Conservation (phyloP, 2,888 invertebrate species). For the Perizoma flavofasciatum region DNA sequence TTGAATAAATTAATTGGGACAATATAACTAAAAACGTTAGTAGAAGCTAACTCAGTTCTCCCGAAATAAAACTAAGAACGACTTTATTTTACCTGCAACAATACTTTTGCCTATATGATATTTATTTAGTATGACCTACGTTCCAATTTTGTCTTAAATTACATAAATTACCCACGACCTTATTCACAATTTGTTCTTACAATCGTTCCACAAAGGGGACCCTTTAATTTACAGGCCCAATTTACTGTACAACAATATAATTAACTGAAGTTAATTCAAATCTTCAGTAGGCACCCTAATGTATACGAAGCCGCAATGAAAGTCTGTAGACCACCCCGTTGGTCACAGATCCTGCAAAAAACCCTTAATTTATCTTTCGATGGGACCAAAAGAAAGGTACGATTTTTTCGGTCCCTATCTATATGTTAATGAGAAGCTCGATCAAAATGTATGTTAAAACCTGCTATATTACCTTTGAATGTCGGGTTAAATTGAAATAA, state of each 20-base stretch:
- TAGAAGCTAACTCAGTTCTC: too few species aligned
- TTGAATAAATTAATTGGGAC: too few species aligned
- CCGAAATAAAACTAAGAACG: too few species aligned
- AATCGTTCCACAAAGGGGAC: conserved; percentile 23
- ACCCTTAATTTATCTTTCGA: conserved; percentile 60
- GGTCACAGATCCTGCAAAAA: conserved; percentile 55
- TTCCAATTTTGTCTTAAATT: background rate
- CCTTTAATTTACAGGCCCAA: conserved; percentile 35
- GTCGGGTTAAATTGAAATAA: conserved; percentile 57
- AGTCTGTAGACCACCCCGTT: conserved; percentile 48
- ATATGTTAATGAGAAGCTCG: conserved; percentile 66
- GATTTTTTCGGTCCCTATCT: conserved; percentile 62
- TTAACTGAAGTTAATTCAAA: conserved; percentile 49
- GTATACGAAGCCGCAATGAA: conserved; percentile 55
- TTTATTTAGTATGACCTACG: background rate
- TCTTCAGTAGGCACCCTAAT: conserved; percentile 49
- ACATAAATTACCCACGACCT: conserved; percentile 11
- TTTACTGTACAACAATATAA: conserved; percentile 50
- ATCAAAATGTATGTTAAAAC: conserved; percentile 68
- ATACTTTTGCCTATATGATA: background rate
- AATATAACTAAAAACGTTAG: too few species aligned
- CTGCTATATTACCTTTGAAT: conserved; percentile 56
- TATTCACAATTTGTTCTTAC: conserved; percentile 27
- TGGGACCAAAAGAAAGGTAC: conserved; percentile 57
- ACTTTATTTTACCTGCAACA: too few species aligned